phyloP scores from a whole-genome alignment of 2,888 invertebrate species.

The Orchesella flavescens region DNA sequence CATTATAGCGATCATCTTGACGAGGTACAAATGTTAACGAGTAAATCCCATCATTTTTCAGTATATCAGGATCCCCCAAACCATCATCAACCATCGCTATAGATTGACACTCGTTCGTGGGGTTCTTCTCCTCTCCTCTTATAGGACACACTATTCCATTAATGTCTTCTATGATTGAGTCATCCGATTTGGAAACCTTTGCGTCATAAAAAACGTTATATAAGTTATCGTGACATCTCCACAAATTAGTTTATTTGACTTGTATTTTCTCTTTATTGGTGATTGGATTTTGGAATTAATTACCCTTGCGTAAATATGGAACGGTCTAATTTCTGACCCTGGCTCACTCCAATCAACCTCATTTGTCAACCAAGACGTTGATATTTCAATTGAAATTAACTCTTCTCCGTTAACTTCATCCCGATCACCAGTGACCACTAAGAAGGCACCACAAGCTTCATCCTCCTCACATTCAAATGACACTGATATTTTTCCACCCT shows the following conservation, averaged over 20 bases:
- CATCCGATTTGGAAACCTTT: too few relatives aligned
- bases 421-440: not conserved
- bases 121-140: not conserved
- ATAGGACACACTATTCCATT: too few relatives aligned
- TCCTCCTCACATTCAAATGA: too few relatives aligned
- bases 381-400: not conserved
- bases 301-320: conserved; percentile 1
- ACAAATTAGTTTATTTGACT: too few relatives aligned
- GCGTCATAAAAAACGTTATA: too few relatives aligned
- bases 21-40: conserved; percentile 2
- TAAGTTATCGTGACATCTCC: too few relatives aligned
- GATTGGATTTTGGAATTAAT: too few relatives aligned
- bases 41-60: conserved; percentile 24
- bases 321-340: not conserved
- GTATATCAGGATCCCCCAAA: conserved; percentile 1
- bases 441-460: too few relatives aligned
- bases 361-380: not conserved
- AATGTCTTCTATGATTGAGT: too few relatives aligned
- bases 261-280: too few relatives aligned
- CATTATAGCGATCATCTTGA: not conserved
- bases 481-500: too few relatives aligned
- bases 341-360: not conserved
- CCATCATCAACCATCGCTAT: conserved; percentile 7
- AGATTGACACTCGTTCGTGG: not conserved
- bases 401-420: not conserved